Base-by-base conservation (phyloP, 2,797 vertebrate genomes). In the Pterois miles region DNA sequence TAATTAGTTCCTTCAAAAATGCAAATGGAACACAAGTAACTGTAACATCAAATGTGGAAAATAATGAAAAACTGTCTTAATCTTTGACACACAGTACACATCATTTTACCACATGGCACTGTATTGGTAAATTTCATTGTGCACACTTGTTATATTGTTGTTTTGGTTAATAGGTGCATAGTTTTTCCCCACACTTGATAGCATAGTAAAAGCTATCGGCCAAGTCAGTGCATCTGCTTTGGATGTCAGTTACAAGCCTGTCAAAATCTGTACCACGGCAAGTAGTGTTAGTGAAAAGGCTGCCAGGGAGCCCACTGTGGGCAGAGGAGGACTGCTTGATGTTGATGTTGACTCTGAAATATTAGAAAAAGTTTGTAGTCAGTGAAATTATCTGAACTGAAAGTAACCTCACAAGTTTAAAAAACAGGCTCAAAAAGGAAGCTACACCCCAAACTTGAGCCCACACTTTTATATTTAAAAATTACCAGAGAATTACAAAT, bases 301-400 rank as follows among this genome's bases (percentile, higher is more conserved):
- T 27, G 65, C 69, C 70, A 86, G 20, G 16, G 75, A 75, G 43
- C 76, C 48, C 23, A 74, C 3, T 11, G 80, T 76, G 12, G 31
- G 59, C 8, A 1, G 57, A 73, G 70, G 56, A 29, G 76, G 27
- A 57, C 86, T 80, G 68, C 69, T 50, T 76, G 87, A 82, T 50
- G 76, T 54, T 34, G 82, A 40, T 59, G 87, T 80, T 73, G 76
- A 50, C 5, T 63, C 90, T 90, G 84, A 86, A 91, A 90, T 73
- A 72, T 68, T 6, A 56, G 22, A 77, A 80, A 81, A 46, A 65
- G 18, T 0, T 34, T 36, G 48, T 10, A 58, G 20, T 75, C 0
- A 31, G 13, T 58, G 2, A 56, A 71, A 40, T 48, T 74, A 22
- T 56, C 8, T 14, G 9, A 36, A 40, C 1, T 8, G 6, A 67